Base-by-base conservation (phyloP, 92 coral and sea anemone species). In the Galaxea fascicularis region DNA sequence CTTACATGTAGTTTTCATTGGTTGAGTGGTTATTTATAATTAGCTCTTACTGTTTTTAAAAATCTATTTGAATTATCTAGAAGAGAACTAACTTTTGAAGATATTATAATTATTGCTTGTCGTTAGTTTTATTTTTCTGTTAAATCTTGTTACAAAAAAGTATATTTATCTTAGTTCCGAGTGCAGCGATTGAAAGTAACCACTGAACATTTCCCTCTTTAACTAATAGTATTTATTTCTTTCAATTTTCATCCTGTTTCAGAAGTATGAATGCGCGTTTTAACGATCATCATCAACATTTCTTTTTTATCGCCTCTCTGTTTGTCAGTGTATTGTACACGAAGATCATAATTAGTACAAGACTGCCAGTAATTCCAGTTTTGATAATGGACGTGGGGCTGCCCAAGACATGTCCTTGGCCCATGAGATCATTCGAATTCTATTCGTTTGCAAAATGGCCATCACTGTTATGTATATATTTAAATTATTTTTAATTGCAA, bases 11-110 rank as follows among this genome's bases (percentile, higher is more conserved):
- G 65, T 76, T 74, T 41, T 10, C 65, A 29, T 20, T 11, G 51
- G 12, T 57, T 76, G 22, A 14, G 16, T 76, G 57, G 30, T 57
- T 76, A 76, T 76, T 76, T 58, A 39, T 56, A 76, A 54, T 75
- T 75, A 60, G 58, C 41, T 16, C 62, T 25, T 60, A 77, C 15
- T 77, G 27, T 75, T 54, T 44, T 51, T 1, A 59, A 13, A 22
- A 60, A 30, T 21, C 13, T 76, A 18, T 56, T 25, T 39, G 31
- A 77, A 8, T 62, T 13, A 77, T 62, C 57, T n/a, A n/a, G n/a
- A 35, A 77, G 10, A 5, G 44, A 45, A 22, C 8, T 24, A 10
- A 77, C 44, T 45, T 77, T 77, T 62, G 82, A 24, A 65, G 35
- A 59, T 56, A 22, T 24, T 6, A 44, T 41, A 10, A 30, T 70